Base-by-base conservation (phyloP, 1,140 invertebrate genomes). In the Grapholita molesta region DNA sequence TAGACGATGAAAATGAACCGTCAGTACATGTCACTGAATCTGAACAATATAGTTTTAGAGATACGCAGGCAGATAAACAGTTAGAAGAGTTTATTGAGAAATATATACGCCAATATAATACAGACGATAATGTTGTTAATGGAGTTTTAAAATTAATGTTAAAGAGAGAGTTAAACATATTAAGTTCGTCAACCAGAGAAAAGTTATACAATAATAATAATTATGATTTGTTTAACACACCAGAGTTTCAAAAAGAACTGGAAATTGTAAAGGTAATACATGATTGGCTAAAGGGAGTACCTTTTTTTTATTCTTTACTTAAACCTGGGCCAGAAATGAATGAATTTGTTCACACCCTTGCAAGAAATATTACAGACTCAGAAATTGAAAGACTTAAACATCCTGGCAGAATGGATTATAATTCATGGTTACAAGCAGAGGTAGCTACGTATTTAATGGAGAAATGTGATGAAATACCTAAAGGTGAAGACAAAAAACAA, bases 271-370 rank as follows among this genome's bases (percentile, higher is more conserved):
- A 73, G n/a, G 48, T 73, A 18, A 74, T 85, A 67, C 76, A 77
- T 11, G 78, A 85, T 33, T 82, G 80, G 75, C 65, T 85, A 11
- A 80, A 74, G 18, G 70, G 68, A 25, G 68, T 85, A 64, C 83
- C 83, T 4, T 70, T 83, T 21, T 53, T 74, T 25, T 28, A 71
- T 55, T 70, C 70, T n/a, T 83, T 75, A 33, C 74, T 72, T 66
- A 64, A 18, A 8, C 24, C 55, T 0, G 70, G 67, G 8, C 76
- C 76, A 65, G 9, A 69, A 15, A 65, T 74, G 24, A 69, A 77
- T 25, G 72, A 79, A 18, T 79, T 77, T 61, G 66, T 85, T 30
- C 76, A 70, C 9, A 71, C 69, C 38, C 67, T 83, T n/a, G 80
- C 80, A 25, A 74, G 70, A 68, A 71, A 78, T 61, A 79, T 85